Percentiles rank a stretch among this genome's conserved stretches.
Conservation (phyloP, 1,140 invertebrate species). For the Drosophila truncata region DNA sequence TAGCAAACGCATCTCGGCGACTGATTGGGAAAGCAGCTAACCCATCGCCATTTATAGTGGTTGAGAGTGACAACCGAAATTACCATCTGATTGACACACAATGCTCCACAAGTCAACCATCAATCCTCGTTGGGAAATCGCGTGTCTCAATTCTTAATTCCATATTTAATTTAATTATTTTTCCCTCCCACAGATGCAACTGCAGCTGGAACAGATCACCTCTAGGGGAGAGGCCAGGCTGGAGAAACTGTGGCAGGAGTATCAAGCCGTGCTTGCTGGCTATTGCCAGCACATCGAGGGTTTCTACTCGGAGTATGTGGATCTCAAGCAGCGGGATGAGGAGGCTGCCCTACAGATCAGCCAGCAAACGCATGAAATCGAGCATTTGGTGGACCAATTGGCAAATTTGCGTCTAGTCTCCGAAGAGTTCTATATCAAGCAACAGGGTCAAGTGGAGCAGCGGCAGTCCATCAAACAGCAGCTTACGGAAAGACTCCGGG, state of each 20-base stretch:
- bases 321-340: constrained; percentile 81
- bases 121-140: constrained; percentile 7
- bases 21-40: constrained; percentile 4
- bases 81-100: constrained; percentile 59
- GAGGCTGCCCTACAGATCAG: constrained; percentile 72
- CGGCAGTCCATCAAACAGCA: constrained; percentile 66
- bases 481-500: constrained; percentile 53
- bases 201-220: constrained; percentile 79
- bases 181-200: constrained; percentile 68
- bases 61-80: constrained; percentile 19
- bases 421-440: constrained; percentile 66
- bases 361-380: constrained; percentile 73
- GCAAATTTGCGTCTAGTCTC: constrained; percentile 65
- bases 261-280: constrained; percentile 73
- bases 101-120: constrained; percentile 20
- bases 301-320: constrained; percentile 82
- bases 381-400: constrained; percentile 67
- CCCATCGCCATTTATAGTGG: constrained; percentile 47
- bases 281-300: constrained; percentile 79
- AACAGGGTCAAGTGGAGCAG: constrained; percentile 66
- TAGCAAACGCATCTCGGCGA: constrained; percentile 43
- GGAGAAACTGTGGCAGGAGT: constrained; percentile 80
- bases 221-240: constrained; percentile 70
- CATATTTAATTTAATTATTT: not conserved
- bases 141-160: constrained; percentile 7